Evolutionary conservation across 2,113 vertebrate genomes (phyloP).

Genomic region (Heterotilapia buettikoferi): DNA sequence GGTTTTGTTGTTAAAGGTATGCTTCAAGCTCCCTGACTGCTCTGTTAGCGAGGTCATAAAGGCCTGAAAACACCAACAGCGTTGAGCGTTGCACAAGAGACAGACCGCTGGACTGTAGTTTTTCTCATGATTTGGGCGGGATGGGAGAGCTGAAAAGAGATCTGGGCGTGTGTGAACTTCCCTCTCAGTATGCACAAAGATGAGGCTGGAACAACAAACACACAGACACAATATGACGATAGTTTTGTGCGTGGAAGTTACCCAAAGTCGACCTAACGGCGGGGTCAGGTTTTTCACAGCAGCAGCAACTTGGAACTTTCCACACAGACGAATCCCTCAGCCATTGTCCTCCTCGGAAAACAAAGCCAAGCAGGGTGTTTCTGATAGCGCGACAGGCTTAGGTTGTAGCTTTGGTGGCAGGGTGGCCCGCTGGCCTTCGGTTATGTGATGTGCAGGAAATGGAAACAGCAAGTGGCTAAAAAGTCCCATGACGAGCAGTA

Average conservation of each 20-base stretch:
- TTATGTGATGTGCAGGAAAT: slow-evolving; percentile 23
- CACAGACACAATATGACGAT: not conserved
- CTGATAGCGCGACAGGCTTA: not conserved
- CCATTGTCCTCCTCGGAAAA: slow-evolving; percentile 63
- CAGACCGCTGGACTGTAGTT: not conserved
- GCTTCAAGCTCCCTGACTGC: not conserved
- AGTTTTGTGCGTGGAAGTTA: not conserved
- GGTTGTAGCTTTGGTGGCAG: slow-evolving; percentile 1
- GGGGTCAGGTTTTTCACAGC: slow-evolving; percentile 23
- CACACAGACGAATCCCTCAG: not conserved
- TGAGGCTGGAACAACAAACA: slow-evolving; percentile 50
- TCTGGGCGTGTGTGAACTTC: slow-evolving; percentile 29
- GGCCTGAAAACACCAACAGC: not conserved
- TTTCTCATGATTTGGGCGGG: not conserved
- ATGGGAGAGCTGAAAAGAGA: slow-evolving; percentile 31
- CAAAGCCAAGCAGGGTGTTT: not conserved
- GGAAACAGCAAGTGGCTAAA: slow-evolving; percentile 15
- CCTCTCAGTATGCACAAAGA: slow-evolving; percentile 14
- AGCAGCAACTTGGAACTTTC: slow-evolving; percentile 58
- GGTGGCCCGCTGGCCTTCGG: not conserved
- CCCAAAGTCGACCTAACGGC: not conserved
- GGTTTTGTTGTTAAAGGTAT: not conserved
- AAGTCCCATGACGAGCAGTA: slow-evolving; percentile 2
- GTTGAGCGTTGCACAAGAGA: not conserved
- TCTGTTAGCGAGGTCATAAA: not conserved